Conservation (phyloP, 2,797 vertebrate genomes). For the Naso thynnoides region DNA sequence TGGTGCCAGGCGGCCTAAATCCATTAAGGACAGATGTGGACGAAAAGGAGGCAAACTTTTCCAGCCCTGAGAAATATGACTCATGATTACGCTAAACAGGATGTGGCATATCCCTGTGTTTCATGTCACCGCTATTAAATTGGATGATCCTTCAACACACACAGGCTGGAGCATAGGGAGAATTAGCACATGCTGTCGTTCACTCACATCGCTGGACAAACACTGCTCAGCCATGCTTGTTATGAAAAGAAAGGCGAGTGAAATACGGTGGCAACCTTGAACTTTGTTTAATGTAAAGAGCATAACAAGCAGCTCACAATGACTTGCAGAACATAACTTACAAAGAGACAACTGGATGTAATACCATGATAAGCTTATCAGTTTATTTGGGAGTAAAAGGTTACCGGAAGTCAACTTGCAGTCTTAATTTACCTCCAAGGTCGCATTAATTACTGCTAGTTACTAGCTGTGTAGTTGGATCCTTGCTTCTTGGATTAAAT, state of each 20-base stretch:
- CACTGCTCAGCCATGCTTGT: constrained; percentile 9
- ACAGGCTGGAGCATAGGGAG: neutral
- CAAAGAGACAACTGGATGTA: constrained; percentile 61
- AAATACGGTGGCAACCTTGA: constrained; percentile 69
- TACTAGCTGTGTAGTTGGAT: constrained; percentile 36
- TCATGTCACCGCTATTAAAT: constrained; percentile 21
- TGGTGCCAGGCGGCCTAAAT: constrained; percentile 37
- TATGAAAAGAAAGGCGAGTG: constrained; percentile 45
- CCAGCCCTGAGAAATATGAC: constrained; percentile 42
- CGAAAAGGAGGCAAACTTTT: constrained; percentile 33
- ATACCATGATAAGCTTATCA: constrained; percentile 72
- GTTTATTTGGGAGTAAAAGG: constrained; percentile 48
- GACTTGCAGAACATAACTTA: constrained; percentile 47
- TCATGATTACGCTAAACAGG: constrained; percentile 49
- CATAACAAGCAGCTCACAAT: constrained; percentile 43
- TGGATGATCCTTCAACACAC: constrained; percentile 18
- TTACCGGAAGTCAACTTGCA: constrained; percentile 53
- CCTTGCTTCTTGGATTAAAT: constrained; percentile 20
- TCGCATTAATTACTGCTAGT: constrained; percentile 53
- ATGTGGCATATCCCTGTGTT: constrained; percentile 36
- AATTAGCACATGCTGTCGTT: constrained; percentile 37
- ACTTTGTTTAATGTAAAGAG: constrained; percentile 65
- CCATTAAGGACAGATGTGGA: constrained; percentile 63
- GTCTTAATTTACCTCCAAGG: constrained; percentile 59
- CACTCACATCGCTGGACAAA: constrained; percentile 9